Evolutionary conservation across 2,888 invertebrate species (phyloP).

Genomic region (Hypselothyrea guttata): DNA sequence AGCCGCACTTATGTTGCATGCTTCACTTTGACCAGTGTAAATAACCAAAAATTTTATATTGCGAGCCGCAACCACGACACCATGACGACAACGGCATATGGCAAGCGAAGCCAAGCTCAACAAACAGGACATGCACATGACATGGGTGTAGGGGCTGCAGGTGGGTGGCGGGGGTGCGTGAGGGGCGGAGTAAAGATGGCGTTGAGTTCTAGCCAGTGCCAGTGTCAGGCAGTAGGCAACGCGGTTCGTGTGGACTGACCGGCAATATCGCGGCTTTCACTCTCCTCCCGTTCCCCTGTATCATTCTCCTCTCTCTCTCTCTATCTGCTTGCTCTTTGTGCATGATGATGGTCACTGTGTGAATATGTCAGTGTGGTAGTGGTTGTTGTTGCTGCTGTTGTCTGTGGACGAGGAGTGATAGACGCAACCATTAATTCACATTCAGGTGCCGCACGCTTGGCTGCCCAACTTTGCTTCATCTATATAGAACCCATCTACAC

Average conservation of each 20-base stretch:
- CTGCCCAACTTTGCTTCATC: slow-evolving; percentile 50
- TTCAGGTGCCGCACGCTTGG: slow-evolving; percentile 74
- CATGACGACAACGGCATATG: slow-evolving; percentile 68
- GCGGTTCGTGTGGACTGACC: slow-evolving; percentile 25
- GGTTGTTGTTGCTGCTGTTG: slow-evolving; percentile 38
- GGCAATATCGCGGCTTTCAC: slow-evolving; percentile 31
- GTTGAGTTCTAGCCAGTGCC: background rate
- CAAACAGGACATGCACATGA: background rate
- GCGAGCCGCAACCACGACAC: slow-evolving; percentile 69
- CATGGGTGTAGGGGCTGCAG: too few species aligned
- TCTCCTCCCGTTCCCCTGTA: too few species aligned
- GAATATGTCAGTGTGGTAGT: slow-evolving; percentile 51
- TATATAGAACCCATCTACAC: too few species aligned
- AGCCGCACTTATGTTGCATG: slow-evolving; percentile 49
- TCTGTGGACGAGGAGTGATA: slow-evolving; percentile 73
- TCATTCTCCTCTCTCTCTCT: too few species aligned
- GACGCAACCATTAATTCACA: slow-evolving; percentile 77
- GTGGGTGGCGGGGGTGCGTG: too few species aligned
- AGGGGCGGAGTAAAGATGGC: background rate
- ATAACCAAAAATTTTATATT: slow-evolving; percentile 69
- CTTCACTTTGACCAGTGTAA: slow-evolving; percentile 50
- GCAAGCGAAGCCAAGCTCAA: slow-evolving; percentile 30
- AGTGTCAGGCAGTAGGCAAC: too few species aligned
- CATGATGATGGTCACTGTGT: slow-evolving; percentile 47
- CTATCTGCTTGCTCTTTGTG: slow-evolving; percentile 14